Percentiles rank a stretch among this genome's conserved stretches.
Evolutionary conservation across 92 coral and sea anemone genomes (phyloP).

Genomic region (Phenganax marumi): DNA sequence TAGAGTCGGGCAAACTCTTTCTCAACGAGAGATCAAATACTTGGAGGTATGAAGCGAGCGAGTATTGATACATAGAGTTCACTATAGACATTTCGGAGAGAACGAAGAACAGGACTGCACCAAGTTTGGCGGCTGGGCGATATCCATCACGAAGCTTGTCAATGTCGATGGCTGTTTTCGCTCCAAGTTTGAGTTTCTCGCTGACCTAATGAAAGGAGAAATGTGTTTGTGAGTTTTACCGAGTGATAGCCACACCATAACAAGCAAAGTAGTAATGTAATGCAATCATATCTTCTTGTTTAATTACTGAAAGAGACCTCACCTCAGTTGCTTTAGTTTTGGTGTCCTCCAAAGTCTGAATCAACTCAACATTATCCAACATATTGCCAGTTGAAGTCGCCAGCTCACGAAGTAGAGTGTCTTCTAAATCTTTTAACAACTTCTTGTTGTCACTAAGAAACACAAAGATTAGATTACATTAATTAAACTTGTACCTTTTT

Average conservation of each 20-base stretch:
- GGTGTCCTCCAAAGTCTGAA: conserved; percentile 95
- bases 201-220: conserved; percentile 60
- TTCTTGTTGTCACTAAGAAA: conserved; percentile 84
- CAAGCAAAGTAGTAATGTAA: background rate
- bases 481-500: background rate
- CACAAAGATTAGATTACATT: conserved; percentile 13
- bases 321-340: conserved; percentile 98
- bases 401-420: conserved; percentile 93
- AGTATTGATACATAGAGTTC: conserved; percentile 98
- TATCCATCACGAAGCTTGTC: conserved; percentile 99
- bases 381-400: conserved; percentile 99
- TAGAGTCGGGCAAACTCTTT: conserved; percentile 95
- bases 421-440: conserved; percentile 90
- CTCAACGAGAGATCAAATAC: conserved; percentile 92
- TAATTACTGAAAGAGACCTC: background rate
- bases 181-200: conserved; percentile 97
- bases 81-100: conserved; percentile 98
- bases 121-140: conserved; percentile 97
- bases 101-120: conserved; percentile 97
- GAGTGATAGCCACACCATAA: too few relatives aligned
- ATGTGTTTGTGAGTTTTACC: background rate
- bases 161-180: conserved; percentile 95
- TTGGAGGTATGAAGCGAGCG: conserved; percentile 86
- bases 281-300: background rate
- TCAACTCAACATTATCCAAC: conserved; percentile 95